Conservation (phyloP, 2,113 vertebrate species). For the Oryzias celebensis region DNA sequence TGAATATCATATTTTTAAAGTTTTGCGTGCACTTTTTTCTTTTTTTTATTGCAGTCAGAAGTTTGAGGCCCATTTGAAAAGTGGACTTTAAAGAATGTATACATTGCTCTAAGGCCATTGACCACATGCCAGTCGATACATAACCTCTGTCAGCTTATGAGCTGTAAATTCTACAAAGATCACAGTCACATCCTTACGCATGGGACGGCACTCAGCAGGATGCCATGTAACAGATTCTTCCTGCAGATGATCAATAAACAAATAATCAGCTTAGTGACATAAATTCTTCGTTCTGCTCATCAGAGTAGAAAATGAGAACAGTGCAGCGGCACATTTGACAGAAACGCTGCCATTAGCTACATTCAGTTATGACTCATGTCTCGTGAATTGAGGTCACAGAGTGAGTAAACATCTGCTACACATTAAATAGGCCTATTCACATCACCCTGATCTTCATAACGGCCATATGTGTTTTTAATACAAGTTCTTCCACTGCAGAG, state of each 20-base stretch:
- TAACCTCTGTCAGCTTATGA: not conserved
- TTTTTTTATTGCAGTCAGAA: no score
- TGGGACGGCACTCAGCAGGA: not conserved
- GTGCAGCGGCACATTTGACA: slow-evolving; percentile 4
- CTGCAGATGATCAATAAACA: not conserved
- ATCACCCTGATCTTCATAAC: slow-evolving; percentile 3
- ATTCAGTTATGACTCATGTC: slow-evolving; percentile 50
- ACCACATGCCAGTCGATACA: not conserved
- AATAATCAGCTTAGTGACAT: not conserved
- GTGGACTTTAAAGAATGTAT: no score
- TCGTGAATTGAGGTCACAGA: slow-evolving; percentile 50
- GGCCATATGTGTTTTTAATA: slow-evolving; percentile 24
- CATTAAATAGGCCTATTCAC: slow-evolving; percentile 33
- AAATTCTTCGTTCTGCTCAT: slow-evolving; percentile 22
- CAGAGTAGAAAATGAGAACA: slow-evolving; percentile 1
- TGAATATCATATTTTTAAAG: no score
- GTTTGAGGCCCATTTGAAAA: no score
- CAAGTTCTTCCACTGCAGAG: slow-evolving; percentile 6
- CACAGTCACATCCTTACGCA: not conserved
- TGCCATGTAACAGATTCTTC: not conserved
- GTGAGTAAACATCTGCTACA: slow-evolving; percentile 48
- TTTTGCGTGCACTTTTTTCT: no score
- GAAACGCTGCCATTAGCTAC: slow-evolving; percentile 17
- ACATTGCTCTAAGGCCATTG: no score
- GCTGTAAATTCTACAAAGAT: not conserved